Percentiles rank a stretch among this genome's conserved stretches.
Conservation (phyloP, 2,888 invertebrate genomes). For the Ormyrus labotus region DNA sequence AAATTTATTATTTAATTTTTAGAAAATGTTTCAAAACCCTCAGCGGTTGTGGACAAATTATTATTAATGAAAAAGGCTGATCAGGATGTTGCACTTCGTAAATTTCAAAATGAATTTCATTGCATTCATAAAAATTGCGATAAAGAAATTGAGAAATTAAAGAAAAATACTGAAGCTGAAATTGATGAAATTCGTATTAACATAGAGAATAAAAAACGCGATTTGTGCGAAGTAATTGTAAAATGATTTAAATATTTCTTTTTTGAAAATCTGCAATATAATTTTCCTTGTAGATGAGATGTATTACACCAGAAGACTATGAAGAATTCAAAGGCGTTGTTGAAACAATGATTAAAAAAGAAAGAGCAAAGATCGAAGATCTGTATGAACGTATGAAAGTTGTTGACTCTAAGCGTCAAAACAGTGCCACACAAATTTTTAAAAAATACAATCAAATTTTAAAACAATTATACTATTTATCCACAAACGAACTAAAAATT, state of each 20-base stretch:
- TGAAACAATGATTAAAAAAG: conserved; percentile 40
- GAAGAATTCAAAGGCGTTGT: conserved; percentile 43
- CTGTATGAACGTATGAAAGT: conserved; percentile 50
- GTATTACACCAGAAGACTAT: conserved; percentile 45
- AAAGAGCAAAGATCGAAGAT: conserved; percentile 52
- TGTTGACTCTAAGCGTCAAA: conserved; percentile 55
- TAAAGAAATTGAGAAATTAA: conserved; percentile 44
- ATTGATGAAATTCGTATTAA: conserved; percentile 48
- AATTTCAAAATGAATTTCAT: conserved; percentile 56
- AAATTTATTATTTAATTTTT: conserved; percentile 13
- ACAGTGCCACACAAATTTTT: conserved; percentile 50
- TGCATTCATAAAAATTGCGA: conserved; percentile 49
- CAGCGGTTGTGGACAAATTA: conserved; percentile 54
- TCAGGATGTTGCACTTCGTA: conserved; percentile 55
- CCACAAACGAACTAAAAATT: conserved; percentile 53
- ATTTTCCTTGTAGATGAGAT: conserved; percentile 26
- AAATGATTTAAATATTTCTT: conserved; percentile 30
- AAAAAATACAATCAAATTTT: conserved; percentile 59
- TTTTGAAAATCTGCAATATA: background rate
- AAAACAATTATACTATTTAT: conserved; percentile 55
- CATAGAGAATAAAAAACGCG: conserved; percentile 47
- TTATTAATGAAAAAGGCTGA: conserved; percentile 49
- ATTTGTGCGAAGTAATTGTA: conserved; percentile 40
- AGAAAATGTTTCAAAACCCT: conserved; percentile 59
- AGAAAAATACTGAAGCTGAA: conserved; percentile 52